Conservation (phyloP, 2,888 invertebrate genomes). For the Petrolisthes cinctipes region DNA sequence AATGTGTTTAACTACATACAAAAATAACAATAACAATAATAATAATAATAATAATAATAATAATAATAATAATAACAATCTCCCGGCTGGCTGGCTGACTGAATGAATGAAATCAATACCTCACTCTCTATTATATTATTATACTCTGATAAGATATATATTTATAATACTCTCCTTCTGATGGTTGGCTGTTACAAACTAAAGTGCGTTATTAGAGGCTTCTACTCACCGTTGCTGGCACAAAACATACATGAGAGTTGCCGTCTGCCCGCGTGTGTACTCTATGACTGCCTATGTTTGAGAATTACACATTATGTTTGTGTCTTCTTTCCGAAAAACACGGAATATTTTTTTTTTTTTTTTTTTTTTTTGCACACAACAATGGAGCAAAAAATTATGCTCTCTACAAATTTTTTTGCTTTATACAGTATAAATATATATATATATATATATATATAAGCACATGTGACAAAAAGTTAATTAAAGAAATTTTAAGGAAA, state of each 20-base stretch:
- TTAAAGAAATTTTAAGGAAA: not conserved
- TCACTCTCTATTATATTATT: no score
- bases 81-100: no score
- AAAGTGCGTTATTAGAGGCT: constrained; percentile 58
- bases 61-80: no score
- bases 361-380: not conserved
- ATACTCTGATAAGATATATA: no score
- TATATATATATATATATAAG: not conserved
- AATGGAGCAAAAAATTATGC: not conserved
- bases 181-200: constrained; percentile 52
- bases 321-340: constrained; percentile 57
- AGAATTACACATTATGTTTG: constrained; percentile 64
- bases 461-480: not conserved
- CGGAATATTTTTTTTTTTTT: not conserved
- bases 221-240: constrained; percentile 65
- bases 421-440: not conserved
- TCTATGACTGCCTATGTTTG: constrained; percentile 66
- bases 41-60: no score
- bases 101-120: no score
- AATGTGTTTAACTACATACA: no score
- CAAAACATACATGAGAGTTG: constrained; percentile 65
- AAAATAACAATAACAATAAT: no score
- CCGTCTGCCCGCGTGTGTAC: constrained; percentile 63
- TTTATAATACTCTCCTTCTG: not conserved
- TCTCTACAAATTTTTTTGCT: not conserved